Evolutionary conservation across 37 sponge, comb jelly and placozoan genomes (phyloP).

Genomic region (Aphrocallistes beatrix): DNA sequence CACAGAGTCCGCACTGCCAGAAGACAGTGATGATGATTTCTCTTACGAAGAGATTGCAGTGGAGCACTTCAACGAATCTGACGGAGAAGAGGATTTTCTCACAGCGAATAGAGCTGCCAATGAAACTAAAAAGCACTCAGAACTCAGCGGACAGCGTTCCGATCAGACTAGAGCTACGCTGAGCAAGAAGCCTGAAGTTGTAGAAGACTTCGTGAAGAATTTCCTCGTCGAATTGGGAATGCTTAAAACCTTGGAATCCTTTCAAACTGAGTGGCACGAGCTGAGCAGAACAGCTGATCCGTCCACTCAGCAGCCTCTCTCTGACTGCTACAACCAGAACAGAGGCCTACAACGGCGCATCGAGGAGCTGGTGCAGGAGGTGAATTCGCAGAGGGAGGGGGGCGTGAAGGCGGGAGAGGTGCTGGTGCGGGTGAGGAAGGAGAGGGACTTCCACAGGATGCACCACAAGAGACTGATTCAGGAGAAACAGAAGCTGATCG

Average conservation of each 20-base stretch:
- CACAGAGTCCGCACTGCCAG: slow-evolving; percentile 38
- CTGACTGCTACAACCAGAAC: slow-evolving; percentile 51
- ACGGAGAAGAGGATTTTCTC: slow-evolving; percentile 42
- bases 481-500: slow-evolving; percentile 69
- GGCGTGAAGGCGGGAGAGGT: slow-evolving; percentile 31
- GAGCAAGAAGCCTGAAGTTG: slow-evolving; percentile 46
- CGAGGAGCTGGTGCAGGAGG: slow-evolving; percentile 33
- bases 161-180: background rate
- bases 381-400: slow-evolving; percentile 36
- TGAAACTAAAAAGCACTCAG: background rate
- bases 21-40: slow-evolving; percentile 49
- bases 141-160: background rate
- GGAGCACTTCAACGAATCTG: slow-evolving; percentile 23
- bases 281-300: background rate
- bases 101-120: slow-evolving; percentile 21
- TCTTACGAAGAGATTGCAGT: slow-evolving; percentile 41
- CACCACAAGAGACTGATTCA: slow-evolving; percentile 77
- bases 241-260: slow-evolving; percentile 52
- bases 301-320: background rate
- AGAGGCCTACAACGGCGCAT: slow-evolving; percentile 43
- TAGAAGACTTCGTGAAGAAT: slow-evolving; percentile 93
- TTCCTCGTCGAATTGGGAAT: slow-evolving; percentile 63
- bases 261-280: slow-evolving; percentile 73
- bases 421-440: slow-evolving; percentile 68
- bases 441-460: slow-evolving; percentile 94